Base-by-base conservation (phyloP, 1,140 invertebrate species). In the Holotrichia oblita region DNA sequence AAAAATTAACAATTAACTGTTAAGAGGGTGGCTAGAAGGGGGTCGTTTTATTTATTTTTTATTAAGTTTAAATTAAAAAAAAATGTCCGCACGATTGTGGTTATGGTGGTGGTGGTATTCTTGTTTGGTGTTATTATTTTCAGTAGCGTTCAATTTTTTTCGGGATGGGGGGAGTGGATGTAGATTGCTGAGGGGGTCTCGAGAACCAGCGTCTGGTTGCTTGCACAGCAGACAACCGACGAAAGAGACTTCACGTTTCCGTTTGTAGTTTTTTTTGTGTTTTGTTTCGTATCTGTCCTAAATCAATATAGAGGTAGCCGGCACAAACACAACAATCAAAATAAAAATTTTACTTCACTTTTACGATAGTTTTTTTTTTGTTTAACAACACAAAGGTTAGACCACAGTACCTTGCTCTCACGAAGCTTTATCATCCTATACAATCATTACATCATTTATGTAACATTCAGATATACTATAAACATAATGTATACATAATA, bases 351-450 rank as follows among this genome's bases (percentile, higher is more conserved):
- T 80, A 81, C 79, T 79, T 55, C 77, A 78, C 55, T 81, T 81
- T 80, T 81, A 82, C 79, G 77, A 77, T 64, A 27, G n/a, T 64
- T 34, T 48, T 48, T 48, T 48, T 48, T 48, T 48, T 17, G 44
- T 82, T 77, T 72, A 83, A 81, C 79, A 80, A 84, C 83, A 82
- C 81, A 81, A 79, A 73, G 44, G 27, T 79, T 83, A 81, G 85
- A 84, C 85, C 85, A 85, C 85, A 85, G 84, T 83, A 86, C 83
- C 84, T 81, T 82, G 83, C 83, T 83, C 81, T 79, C 73, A 73
- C 40, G 44, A 76, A 24, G 22, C 48, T 17, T 55, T 12, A 55
- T 55, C 48, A 55, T n/a, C 14, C 48, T 55, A n/a, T n/a, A 55
- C 48, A 55, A 14, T 34, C 27, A 34, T 34, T 34, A 34, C 72